Base-by-base conservation (phyloP, 2,113 vertebrate species). In the Podiceps cristatus region DNA sequence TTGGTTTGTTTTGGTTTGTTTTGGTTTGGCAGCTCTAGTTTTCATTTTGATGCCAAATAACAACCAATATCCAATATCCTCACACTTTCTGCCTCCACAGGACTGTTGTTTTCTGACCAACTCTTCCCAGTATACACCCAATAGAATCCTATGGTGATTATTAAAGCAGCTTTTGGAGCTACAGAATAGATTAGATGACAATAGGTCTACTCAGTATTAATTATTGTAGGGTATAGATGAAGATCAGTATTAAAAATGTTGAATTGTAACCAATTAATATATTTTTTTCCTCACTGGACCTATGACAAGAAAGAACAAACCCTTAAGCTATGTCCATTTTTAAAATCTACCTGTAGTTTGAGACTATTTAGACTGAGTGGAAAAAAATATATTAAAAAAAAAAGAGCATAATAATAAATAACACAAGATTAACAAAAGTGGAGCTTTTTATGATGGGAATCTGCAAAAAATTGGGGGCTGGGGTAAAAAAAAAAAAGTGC, bases 61-160 rank as follows among this genome's bases (percentile, higher is more conserved):
- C 25, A 72, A 66, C 63, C n/a, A 59, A 19, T 15, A 84, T 20
- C 31, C 55, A 86, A 89, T 93, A 89, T 93, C 24, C 3, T 55
- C 47, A 84, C 33, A 17, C 28, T 63, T 84, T 75, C 69, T 78
- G 89, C 44, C 55, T 8, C 49, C 33, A 59, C 14, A 47, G 37
- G 91, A 76, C 73, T 66, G 12, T 5, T 76, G 29, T 67, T 80
- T 91, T 96, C 45, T 71, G 45, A 63, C 42, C 42, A 92, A 5
- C 25, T 68, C 56, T 62, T 68, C 23, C 63, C 56, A 9, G 60
- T 49, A 49, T 5, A 68, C 7, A n/a, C 19, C 53, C 18, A 75
- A 40, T 5, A 45, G n/a, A 81, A 73, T 50, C 42, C 60, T 33
- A 59, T 0, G 0, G 53, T 47, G 28, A 69, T 37, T 69, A 73